These are phyloP conservation scores for Solea solea DNA, from an alignment of 2,113 vertebrate genomes.

Conservation along the genomic window DNA sequence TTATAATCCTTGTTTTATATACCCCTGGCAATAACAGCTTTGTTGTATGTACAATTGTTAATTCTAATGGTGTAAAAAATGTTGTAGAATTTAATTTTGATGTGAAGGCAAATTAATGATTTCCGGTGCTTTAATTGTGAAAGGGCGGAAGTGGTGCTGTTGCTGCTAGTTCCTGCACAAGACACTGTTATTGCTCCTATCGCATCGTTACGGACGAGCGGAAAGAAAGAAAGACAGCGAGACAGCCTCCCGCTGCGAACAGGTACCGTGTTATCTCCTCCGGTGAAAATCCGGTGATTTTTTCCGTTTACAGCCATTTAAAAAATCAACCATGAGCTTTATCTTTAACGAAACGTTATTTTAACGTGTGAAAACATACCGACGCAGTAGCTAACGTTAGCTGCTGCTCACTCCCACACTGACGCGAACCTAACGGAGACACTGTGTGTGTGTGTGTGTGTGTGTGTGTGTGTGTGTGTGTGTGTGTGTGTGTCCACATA, in stretches of 20 bases:
- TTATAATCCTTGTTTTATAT: no score
- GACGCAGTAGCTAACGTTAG: not conserved
- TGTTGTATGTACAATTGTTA: no score
- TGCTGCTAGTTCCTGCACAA: not conserved
- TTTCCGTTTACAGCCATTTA: not conserved
- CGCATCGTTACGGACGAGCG: not conserved
- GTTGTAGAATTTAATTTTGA: no score
- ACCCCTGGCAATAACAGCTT: no score
- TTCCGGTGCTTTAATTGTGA: constrained; percentile 43
- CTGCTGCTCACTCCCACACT: not conserved
- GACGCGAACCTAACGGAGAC: no score
- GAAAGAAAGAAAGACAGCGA: not conserved
- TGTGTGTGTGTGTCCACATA: no score
- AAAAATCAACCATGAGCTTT: not conserved
- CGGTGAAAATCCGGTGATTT: not conserved
- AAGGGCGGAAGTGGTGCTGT: constrained; percentile 27
- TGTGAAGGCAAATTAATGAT: no score
- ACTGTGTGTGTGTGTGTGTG: no score
- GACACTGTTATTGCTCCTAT: not conserved
- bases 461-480: no score
- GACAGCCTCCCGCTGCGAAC: constrained; percentile 8
- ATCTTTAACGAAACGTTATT: not conserved
- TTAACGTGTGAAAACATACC: not conserved
- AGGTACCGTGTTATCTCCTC: constrained; percentile 40
- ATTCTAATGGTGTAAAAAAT: no score